A percentile compares a stretch with the other conserved stretches of the same genome.
Evolutionary conservation across 1,140 invertebrate genomes (phyloP).

Genomic region (Sycobia sp.): DNA sequence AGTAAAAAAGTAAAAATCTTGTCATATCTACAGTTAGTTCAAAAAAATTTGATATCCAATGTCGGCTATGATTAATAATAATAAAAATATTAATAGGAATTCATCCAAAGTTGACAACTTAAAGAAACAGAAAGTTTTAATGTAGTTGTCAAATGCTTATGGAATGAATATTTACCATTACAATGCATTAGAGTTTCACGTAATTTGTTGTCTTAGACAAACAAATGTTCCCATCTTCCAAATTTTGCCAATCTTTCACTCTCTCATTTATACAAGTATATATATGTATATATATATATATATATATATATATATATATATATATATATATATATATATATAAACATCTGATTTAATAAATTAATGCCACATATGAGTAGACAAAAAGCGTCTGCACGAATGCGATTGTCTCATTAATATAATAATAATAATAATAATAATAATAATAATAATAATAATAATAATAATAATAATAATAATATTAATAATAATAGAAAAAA

Average conservation of each 20-base stretch:
- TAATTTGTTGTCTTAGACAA: constrained; percentile 1
- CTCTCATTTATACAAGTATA: constrained; percentile 9
- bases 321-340: constrained; percentile 14
- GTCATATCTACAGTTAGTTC: constrained; percentile 23
- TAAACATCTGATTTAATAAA: constrained; percentile 29
- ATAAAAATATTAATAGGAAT: constrained; percentile 27
- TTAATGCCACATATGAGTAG: constrained; percentile 28
- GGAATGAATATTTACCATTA: constrained; percentile 37
- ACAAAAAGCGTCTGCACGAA: constrained; percentile 13
- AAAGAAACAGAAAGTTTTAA: constrained; percentile 19
- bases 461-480: constrained; percentile 17
- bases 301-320: constrained; percentile 9
- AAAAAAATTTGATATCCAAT: constrained; percentile 19
- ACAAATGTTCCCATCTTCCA: background rate
- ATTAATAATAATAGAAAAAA: constrained; percentile 14
- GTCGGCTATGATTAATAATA: constrained; percentile 9
- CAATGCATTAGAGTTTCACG: constrained; percentile 22
- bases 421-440: constrained; percentile 17
- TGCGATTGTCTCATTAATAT: too few species aligned
- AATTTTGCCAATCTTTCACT: constrained; percentile 12
- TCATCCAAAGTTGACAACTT: constrained; percentile 28
- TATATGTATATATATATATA: constrained; percentile 23
- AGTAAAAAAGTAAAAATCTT: constrained; percentile 29
- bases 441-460: constrained; percentile 5
- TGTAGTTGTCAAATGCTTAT: constrained; percentile 30